These are phyloP conservation scores for Belonocnema kinseyi DNA, from an alignment of 1,140 invertebrate species.

Conservation along the genomic window DNA sequence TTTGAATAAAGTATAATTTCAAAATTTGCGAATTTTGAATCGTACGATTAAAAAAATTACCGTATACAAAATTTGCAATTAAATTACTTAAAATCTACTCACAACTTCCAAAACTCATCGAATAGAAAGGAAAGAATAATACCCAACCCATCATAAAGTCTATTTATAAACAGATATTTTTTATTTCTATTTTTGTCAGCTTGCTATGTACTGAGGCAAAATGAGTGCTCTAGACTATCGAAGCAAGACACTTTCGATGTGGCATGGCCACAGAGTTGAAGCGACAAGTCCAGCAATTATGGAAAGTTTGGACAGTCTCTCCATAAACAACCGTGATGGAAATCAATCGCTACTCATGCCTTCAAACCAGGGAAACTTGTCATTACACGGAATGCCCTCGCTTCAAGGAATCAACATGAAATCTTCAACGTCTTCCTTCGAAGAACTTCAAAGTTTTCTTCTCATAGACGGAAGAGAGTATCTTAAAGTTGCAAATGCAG, in stretches of 20 bases:
- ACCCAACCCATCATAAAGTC: background rate
- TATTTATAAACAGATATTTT: background rate
- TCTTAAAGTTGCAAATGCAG: slow-evolving; percentile 73
- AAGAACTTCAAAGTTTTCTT: slow-evolving; percentile 71
- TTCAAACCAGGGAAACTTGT: slow-evolving; percentile 37
- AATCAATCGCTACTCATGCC: slow-evolving; percentile 29
- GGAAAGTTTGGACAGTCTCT: slow-evolving; percentile 63
- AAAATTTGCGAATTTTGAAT: too few relatives aligned
- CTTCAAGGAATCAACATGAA: slow-evolving; percentile 32
- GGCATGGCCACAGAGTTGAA: slow-evolving; percentile 33
- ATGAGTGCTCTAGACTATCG: slow-evolving; percentile 27
- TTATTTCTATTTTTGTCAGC: background rate
- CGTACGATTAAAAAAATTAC: too few relatives aligned
- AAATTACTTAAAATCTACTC: too few relatives aligned
- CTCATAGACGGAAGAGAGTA: slow-evolving; percentile 78
- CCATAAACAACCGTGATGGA: slow-evolving; percentile 53
- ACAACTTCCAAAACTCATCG: too few relatives aligned
- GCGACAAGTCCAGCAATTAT: slow-evolving; percentile 59
- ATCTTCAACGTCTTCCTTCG: slow-evolving; percentile 35
- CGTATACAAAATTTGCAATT: too few relatives aligned
- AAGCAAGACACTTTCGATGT: slow-evolving; percentile 7
- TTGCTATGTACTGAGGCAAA: slow-evolving; percentile 8
- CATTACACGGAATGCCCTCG: slow-evolving; percentile 38
- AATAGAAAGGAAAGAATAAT: background rate
- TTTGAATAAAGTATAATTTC: too few relatives aligned